Evolutionary conservation across 2,797 vertebrate species (phyloP).

Genomic region (Notolepis coatsorum): DNA sequence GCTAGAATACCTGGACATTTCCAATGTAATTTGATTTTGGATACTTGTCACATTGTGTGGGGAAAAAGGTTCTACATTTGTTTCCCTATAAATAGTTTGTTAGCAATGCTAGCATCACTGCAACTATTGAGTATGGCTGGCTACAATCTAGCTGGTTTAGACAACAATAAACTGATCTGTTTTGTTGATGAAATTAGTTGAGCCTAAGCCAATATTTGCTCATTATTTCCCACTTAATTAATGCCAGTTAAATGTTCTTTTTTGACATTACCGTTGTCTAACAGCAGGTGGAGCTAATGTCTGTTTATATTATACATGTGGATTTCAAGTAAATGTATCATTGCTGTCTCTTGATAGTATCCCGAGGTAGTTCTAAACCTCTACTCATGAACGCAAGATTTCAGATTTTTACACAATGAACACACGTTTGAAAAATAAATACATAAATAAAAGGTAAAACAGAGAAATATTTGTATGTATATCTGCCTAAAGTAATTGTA

Average conservation of each 20-base stretch:
- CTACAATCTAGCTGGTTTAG: too few species aligned
- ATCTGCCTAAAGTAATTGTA: background rate
- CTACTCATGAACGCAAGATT: conserved; percentile 1
- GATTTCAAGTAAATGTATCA: background rate
- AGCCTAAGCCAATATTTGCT: too few species aligned
- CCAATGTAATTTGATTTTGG: too few species aligned
- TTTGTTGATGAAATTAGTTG: too few species aligned
- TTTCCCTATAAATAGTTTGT: too few species aligned
- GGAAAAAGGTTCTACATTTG: too few species aligned
- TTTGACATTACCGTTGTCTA: background rate
- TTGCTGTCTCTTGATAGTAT: conserved; percentile 5
- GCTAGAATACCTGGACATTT: too few species aligned
- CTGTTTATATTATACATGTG: too few species aligned
- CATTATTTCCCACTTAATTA: conserved; percentile 12
- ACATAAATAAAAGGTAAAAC: conserved; percentile 16
- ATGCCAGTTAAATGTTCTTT: background rate
- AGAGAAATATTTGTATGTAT: conserved; percentile 35
- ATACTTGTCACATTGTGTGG: too few species aligned
- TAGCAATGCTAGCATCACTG: too few species aligned
- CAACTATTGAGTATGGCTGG: too few species aligned
- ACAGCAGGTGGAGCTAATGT: background rate
- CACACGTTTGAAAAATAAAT: conserved; percentile 13
- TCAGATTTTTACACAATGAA: conserved; percentile 10
- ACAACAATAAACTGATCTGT: too few species aligned
- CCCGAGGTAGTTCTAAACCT: conserved; percentile 49